Percentiles rank a stretch among this genome's conserved stretches.
Conservation (phyloP, 2,113 vertebrate species). For the Maccullochella peelii region DNA sequence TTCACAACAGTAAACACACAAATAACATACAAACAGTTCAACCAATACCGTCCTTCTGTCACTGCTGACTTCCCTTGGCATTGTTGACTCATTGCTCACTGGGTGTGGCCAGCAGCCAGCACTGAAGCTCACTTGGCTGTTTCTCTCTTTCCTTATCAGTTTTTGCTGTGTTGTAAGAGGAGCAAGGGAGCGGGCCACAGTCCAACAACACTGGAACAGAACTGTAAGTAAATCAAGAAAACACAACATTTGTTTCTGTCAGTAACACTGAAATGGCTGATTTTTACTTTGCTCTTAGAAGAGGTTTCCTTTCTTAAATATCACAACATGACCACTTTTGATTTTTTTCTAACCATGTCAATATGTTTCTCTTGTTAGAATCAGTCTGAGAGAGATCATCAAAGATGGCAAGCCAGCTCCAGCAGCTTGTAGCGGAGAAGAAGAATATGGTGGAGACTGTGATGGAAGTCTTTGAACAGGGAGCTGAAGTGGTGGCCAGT, state of each 20-base stretch:
- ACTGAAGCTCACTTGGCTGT: conserved; percentile 58
- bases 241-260: background rate
- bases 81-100: conserved; percentile 69
- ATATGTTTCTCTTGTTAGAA: conserved; percentile 15
- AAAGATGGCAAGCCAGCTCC: conserved; percentile 79
- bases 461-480: conserved; percentile 85
- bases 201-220: conserved; percentile 20
- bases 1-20: background rate
- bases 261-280: background rate
- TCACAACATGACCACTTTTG: background rate
- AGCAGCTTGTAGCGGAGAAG: conserved; percentile 79
- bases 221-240: conserved; percentile 49
- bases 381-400: conserved; percentile 14
- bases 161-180: conserved; percentile 50
- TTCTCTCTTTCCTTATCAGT: conserved; percentile 73
- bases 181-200: conserved; percentile 37
- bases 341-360: background rate
- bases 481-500: conserved; percentile 82
- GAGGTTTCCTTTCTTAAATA: background rate
- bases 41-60: background rate
- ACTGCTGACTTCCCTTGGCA: conserved; percentile 39
- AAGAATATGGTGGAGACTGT: conserved; percentile 83
- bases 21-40: background rate
- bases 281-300: background rate
- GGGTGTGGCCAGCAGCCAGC: conserved; percentile 69